Percentiles rank a stretch among this genome's conserved stretches.
Evolutionary conservation across 2,113 vertebrate genomes (phyloP).

Genomic region (Peromyscus polionotus): DNA sequence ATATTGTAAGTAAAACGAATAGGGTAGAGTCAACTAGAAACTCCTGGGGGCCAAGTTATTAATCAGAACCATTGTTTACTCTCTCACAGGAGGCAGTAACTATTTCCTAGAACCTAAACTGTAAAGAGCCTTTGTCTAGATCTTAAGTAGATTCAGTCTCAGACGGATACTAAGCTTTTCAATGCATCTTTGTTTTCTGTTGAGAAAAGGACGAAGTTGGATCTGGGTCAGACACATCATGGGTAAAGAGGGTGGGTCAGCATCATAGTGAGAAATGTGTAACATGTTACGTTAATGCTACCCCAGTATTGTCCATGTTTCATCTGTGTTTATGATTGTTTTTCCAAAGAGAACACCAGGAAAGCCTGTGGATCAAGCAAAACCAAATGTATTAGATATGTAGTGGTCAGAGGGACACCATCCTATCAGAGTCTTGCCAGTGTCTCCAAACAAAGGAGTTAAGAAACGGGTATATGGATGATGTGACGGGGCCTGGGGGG

Average conservation of each 20-base stretch:
- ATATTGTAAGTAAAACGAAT: background rate
- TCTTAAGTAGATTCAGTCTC: background rate
- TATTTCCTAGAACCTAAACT: background rate
- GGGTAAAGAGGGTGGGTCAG: background rate
- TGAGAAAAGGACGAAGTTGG: background rate
- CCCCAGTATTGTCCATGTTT: background rate
- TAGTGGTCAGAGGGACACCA: background rate
- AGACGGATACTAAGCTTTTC: background rate
- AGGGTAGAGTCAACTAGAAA: background rate
- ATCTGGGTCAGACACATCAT: background rate
- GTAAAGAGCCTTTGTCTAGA: background rate
- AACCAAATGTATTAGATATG: too few relatives aligned
- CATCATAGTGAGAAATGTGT: background rate
- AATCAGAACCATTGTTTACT: background rate
- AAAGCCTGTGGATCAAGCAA: background rate
- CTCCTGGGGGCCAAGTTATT: background rate
- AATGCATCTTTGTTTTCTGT: background rate
- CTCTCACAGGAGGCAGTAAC: background rate
- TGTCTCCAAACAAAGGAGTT: background rate
- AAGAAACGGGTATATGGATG: background rate
- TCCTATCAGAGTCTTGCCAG: background rate
- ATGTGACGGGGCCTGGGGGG: accelerated
- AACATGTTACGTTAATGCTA: background rate
- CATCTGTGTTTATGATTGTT: background rate
- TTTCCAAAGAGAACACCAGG: constrained; percentile 7